These are phyloP conservation scores for Synanceia verrucosa DNA, from an alignment of 2,797 vertebrate species.

Conservation along the genomic window DNA sequence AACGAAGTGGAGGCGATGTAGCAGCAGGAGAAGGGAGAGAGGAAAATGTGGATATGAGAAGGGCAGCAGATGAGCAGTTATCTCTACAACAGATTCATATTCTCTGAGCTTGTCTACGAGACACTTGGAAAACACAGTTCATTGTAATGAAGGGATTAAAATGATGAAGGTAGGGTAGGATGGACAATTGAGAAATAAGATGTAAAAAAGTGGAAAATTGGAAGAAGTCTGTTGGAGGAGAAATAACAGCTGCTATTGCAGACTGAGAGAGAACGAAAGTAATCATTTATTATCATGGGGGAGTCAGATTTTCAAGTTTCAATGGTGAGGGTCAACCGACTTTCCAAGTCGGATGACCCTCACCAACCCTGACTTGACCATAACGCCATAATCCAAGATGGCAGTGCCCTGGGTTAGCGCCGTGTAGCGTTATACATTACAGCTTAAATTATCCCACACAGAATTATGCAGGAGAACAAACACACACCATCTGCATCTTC, in stretches of 20 bases:
- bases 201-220: slow-evolving; percentile 26
- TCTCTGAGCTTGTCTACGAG: slow-evolving; percentile 53
- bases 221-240: slow-evolving; percentile 11
- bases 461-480: too few species aligned
- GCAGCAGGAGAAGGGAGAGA: slow-evolving; percentile 29
- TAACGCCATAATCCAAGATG: too few species aligned
- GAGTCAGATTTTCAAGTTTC: too few species aligned
- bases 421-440: too few species aligned
- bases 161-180: slow-evolving; percentile 14
- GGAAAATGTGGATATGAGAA: slow-evolving; percentile 56
- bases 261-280: not conserved
- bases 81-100: slow-evolving; percentile 55
- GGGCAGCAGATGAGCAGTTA: slow-evolving; percentile 61
- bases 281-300: too few species aligned
- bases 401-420: too few species aligned
- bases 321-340: too few species aligned
- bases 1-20: slow-evolving; percentile 52
- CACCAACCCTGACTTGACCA: too few species aligned
- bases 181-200: slow-evolving; percentile 34
- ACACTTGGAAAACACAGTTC: slow-evolving; percentile 43
- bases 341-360: too few species aligned
- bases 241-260: slow-evolving; percentile 28
- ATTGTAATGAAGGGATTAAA: slow-evolving; percentile 43
- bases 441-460: too few species aligned
- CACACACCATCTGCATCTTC: too few species aligned